Conservation (phyloP, 1,140 invertebrate species). For the Cydia amplana region DNA sequence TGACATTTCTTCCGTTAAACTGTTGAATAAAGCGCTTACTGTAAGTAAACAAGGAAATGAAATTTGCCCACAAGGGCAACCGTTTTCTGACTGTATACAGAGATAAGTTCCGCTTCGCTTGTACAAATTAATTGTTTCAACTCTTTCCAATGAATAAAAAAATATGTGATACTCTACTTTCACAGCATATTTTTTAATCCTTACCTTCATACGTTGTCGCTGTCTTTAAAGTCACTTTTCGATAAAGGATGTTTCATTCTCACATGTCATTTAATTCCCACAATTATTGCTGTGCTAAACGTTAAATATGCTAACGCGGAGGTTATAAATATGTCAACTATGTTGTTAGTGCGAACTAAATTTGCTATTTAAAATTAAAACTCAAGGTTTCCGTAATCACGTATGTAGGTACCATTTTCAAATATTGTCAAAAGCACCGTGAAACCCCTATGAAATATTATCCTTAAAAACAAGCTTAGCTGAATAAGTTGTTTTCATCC, state of each 20-base stretch:
- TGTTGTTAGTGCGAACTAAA: not conserved
- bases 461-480: not conserved
- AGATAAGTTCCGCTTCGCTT: slow-evolving; percentile 6
- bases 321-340: slow-evolving; percentile 10
- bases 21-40: slow-evolving; percentile 4
- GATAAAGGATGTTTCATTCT: too few relatives aligned
- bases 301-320: not conserved
- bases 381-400: not conserved
- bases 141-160: not conserved
- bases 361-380: not conserved
- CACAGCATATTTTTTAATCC: too few relatives aligned
- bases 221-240: too few relatives aligned
- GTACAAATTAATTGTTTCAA: not conserved
- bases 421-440: not conserved
- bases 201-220: too few relatives aligned
- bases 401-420: not conserved
- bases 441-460: not conserved
- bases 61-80: slow-evolving; percentile 2
- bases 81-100: not conserved
- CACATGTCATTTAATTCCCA: not conserved
- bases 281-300: not conserved
- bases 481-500: not conserved
- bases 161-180: too few relatives aligned
- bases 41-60: slow-evolving; percentile 28
- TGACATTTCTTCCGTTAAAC: slow-evolving; percentile 21